Evolutionary conservation across 1,140 invertebrate species (phyloP), one percentile per base, ranked within the genome.

Genomic region (Leptoteleia sp.): DNA sequence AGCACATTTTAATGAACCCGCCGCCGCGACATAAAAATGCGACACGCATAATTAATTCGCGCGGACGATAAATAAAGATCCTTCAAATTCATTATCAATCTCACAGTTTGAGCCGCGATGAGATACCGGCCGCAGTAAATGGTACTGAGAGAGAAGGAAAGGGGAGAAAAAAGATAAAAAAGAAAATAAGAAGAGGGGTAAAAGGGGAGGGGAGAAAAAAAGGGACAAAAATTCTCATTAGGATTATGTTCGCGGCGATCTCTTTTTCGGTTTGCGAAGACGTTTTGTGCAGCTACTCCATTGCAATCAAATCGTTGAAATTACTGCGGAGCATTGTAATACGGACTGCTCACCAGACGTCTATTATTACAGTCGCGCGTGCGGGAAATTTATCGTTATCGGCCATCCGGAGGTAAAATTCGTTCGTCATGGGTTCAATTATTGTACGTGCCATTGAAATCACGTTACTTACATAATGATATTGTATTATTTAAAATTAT

Each of bases 301-400:
- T 16, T 40, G 43, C 43, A 59, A 70, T 70, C 43, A 52, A 70
- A 70, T 61, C 45, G 67, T 27, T 52, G 43, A 50, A 59, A 70
- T 70, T 59, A 43, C 54, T 38, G 17, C 22, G 31, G 27, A 27
- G 17, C 33, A 55, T 67, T 55, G 48, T 55, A 40, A 70, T 70
- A 59, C n/a, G 9, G 19, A 59, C 19, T 29, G 40, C 45, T 52
- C n/a, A n/a, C n/a, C n/a, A n/a, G n/a, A n/a, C n/a, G n/a, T n/a
- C n/a, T n/a, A n/a, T n/a, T n/a, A n/a, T n/a, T n/a, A n/a, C n/a
- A n/a, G n/a, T n/a, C n/a, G n/a, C n/a, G n/a, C n/a, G n/a, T n/a
- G n/a, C n/a, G n/a, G n/a, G n/a, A n/a, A n/a, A n/a, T n/a, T n/a
- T n/a, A n/a, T n/a, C n/a, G n/a, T n/a, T n/a, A n/a, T n/a, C n/a